Evolutionary conservation across 2,113 vertebrate species (phyloP), one percentile per base, ranked within the genome.

Genomic region (Andinoacara biseriatus): DNA sequence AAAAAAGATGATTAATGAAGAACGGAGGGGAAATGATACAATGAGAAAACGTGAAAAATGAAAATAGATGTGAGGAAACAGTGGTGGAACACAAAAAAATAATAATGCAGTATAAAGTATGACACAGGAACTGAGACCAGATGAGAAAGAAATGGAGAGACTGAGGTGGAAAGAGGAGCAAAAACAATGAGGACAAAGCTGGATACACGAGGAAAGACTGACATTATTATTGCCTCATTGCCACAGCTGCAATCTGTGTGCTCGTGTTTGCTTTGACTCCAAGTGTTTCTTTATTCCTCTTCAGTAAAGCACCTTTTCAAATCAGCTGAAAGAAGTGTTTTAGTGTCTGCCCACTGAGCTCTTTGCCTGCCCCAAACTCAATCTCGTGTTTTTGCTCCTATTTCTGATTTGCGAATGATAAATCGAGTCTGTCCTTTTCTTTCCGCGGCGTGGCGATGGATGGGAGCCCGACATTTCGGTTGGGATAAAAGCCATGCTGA

Each of bases 211-310:
- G 31, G 10, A 76, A 29, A 67, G 69, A 77, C 35, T 67, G 81
- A 86, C 84, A 87, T 88, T 76, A 83, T 89, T 75, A 67, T 76
- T 78, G 86, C 76, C 72, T 87, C 77, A 40, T 82, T 86, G 84
- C 77, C 62, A 17, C 46, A 54, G 24, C 84, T 75, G 59, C 85
- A 77, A 63, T 84, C 78, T 82, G 76, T 52, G 2, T 56, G 75
- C 40, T 88, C 83, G 85, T 80, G 84, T 88, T 86, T 90, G 79
- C 81, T 84, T 65, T 86, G 83, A 65, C 86, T 80, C 52, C 78
- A 87, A 89, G 58, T 76, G 81, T 20, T 24, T 76, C 62, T 84
- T 82, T 80, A 62, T 79, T 78, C 82, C 52, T 57, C 13, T 26
- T 74, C 87, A 57, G 49, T 72, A 60, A 85, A 89, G 63, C 76